Evolutionary conservation across 1,140 invertebrate genomes (phyloP).

Genomic region (Heliothis virescens): DNA sequence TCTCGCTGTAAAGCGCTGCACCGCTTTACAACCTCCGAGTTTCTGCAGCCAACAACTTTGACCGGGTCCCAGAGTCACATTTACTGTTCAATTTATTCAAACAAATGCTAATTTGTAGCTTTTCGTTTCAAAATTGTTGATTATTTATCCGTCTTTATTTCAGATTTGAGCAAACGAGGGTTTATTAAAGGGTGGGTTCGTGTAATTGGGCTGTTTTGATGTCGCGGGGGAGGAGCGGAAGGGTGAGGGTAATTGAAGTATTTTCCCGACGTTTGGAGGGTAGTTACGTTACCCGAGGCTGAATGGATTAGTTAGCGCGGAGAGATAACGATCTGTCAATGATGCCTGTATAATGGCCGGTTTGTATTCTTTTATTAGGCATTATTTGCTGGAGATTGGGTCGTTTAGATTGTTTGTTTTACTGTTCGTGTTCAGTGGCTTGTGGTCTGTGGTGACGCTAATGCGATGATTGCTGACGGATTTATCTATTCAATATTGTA

Average conservation of each 20-base stretch:
- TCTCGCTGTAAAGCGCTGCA: constrained; percentile 59
- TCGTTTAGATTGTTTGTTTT: constrained; percentile 56
- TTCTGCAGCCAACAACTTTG: constrained; percentile 56
- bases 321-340: constrained; percentile 61
- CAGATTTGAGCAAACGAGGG: constrained; percentile 76
- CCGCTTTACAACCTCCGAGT: constrained; percentile 40
- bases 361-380: constrained; percentile 62
- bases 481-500: not conserved
- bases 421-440: constrained; percentile 14
- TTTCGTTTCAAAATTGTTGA: constrained; percentile 76
- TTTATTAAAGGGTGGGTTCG: constrained; percentile 80
- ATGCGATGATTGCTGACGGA: constrained; percentile 15
- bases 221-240: constrained; percentile 57
- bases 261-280: constrained; percentile 77
- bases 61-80: constrained; percentile 72
- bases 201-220: constrained; percentile 84
- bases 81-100: constrained; percentile 81
- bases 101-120: constrained; percentile 81
- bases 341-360: constrained; percentile 66
- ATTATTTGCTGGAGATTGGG: constrained; percentile 54
- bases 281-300: constrained; percentile 62
- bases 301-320: constrained; percentile 82
- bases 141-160: constrained; percentile 81
- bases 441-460: not conserved
- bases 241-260: constrained; percentile 78